Evolutionary conservation across 2,888 invertebrate species (phyloP), one percentile per base, ranked within the genome.

Genomic region (Trimorus sp.): DNA sequence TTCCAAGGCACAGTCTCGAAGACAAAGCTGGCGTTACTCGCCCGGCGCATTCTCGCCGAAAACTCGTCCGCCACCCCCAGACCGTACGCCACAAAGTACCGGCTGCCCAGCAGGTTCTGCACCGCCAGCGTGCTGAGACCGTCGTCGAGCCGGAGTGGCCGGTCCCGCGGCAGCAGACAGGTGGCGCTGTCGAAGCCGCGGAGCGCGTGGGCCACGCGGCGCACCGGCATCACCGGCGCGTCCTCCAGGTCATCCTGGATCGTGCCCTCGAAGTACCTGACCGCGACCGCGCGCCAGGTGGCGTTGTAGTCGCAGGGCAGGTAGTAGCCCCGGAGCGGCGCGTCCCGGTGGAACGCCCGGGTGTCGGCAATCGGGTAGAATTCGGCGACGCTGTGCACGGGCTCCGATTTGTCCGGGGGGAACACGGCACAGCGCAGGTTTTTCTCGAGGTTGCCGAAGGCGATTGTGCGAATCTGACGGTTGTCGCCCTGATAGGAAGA

Each of bases 371-470:
- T 89, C 40, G 73, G 75, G 15, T 62, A 69, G 37, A 87, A 88
- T 7, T 86, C 84, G 56, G 89, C 89, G n/a, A 51, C 48, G 48
- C 7, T 48, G 66, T 93, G 92, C 84, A 93, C 92, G 0, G 40
- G 94, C 93, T 83, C 93, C 93, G 9, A 92, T 0, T 92, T 92
- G 83, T 94, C 93, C 70, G 95, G 94, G 75, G 95, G 94, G 92
- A 94, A 94, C 68, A 96, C 92, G 74, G 94, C 94, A 87, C 97
- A 97, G 58, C 94, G 93, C 84, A 95, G 94, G 82, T 94, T 94
- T 0, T 93, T 92, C 38, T 93, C 92, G 9, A 92, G 92, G 82
- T 93, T 94, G 0, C 95, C 95, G 9, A 95, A 92, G 0, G 94
- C 95, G 42, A 97, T 92, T 0, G 95, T 93, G 81, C 93, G 92